Percentiles rank a stretch among this genome's conserved stretches.
These are phyloP conservation scores for Diplogasteroides magnus DNA, from an alignment of 1,140 invertebrate species.

Conservation along the genomic window DNA sequence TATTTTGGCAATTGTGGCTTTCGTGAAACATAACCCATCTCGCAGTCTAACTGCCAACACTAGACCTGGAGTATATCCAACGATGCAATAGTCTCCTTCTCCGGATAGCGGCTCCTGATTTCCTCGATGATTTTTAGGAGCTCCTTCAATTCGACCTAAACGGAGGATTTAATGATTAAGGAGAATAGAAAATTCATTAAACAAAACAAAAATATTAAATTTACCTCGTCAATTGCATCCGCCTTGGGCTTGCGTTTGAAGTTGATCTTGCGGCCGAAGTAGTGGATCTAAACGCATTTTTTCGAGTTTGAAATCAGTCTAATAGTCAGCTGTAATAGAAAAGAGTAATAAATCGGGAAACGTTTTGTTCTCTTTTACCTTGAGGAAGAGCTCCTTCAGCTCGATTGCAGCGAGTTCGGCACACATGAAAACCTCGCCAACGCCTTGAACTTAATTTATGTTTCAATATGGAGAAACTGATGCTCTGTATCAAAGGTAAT, in stretches of 20 bases:
- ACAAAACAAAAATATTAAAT: too few relatives aligned
- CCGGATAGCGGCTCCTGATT: constrained; percentile 50
- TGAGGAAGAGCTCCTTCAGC: constrained; percentile 51
- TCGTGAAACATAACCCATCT: too few relatives aligned
- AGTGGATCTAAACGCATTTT: too few relatives aligned
- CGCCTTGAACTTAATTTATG: constrained; percentile 32
- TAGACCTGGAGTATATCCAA: constrained; percentile 49
- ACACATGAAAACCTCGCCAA: constrained; percentile 54
- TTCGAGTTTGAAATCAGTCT: too few relatives aligned
- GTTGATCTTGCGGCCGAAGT: constrained; percentile 53
- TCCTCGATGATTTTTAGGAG: constrained; percentile 51
- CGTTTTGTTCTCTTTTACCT: too few relatives aligned
- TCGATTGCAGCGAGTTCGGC: constrained; percentile 49
- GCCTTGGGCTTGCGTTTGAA: constrained; percentile 48
- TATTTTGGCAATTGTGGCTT: too few relatives aligned
- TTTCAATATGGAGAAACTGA: too few relatives aligned
- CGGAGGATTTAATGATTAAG: constrained; percentile 1
- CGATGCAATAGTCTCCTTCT: constrained; percentile 48
- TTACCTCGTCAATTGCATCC: constrained; percentile 44
- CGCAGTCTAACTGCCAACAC: too few relatives aligned
- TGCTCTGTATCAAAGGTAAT: too few relatives aligned
- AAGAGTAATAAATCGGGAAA: too few relatives aligned
- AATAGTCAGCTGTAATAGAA: too few relatives aligned
- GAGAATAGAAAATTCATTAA: too few relatives aligned
- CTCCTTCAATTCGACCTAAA: constrained; percentile 50